Evolutionary conservation across 2,888 invertebrate genomes (phyloP).

Genomic region (Amblyteles armatorius): DNA sequence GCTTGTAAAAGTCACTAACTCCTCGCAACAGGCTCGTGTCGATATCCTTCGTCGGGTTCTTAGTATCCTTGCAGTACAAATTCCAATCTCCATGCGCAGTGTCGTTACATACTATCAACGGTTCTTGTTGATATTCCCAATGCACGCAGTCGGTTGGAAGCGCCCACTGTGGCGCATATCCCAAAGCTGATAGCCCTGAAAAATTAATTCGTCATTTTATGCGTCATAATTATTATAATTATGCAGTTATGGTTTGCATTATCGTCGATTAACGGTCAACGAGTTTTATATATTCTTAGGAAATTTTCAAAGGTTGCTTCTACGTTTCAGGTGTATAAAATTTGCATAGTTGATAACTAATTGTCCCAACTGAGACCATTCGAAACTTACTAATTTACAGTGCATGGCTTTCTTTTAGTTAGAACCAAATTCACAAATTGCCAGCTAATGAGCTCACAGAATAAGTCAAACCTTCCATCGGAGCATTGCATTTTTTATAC

Average conservation of each 20-base stretch:
- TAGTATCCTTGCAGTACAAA: slow-evolving; percentile 62
- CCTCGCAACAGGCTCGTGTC: slow-evolving; percentile 58
- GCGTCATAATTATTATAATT: background rate
- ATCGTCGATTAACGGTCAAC: background rate
- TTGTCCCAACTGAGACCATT: background rate
- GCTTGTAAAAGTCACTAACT: slow-evolving; percentile 61
- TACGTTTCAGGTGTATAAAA: background rate
- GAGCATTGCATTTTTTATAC: background rate
- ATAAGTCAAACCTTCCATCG: background rate
- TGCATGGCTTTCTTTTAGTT: background rate
- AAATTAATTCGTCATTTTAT: background rate
- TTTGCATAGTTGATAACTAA: background rate
- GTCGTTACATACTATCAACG: slow-evolving; percentile 77
- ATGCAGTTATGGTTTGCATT: background rate
- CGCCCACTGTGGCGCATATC: slow-evolving; percentile 81
- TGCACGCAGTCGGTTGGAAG: slow-evolving; percentile 77
- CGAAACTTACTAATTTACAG: background rate
- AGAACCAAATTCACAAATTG: background rate
- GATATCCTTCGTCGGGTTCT: slow-evolving; percentile 46
- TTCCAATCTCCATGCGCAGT: slow-evolving; percentile 50
- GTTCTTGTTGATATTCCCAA: slow-evolving; percentile 76
- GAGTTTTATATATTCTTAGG: background rate
- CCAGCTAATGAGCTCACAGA: background rate
- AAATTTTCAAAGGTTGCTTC: background rate
- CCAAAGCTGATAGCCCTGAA: slow-evolving; percentile 78